Evolutionary conservation across 2,113 vertebrate species (phyloP).

Genomic region (Melanocharis versteri): DNA sequence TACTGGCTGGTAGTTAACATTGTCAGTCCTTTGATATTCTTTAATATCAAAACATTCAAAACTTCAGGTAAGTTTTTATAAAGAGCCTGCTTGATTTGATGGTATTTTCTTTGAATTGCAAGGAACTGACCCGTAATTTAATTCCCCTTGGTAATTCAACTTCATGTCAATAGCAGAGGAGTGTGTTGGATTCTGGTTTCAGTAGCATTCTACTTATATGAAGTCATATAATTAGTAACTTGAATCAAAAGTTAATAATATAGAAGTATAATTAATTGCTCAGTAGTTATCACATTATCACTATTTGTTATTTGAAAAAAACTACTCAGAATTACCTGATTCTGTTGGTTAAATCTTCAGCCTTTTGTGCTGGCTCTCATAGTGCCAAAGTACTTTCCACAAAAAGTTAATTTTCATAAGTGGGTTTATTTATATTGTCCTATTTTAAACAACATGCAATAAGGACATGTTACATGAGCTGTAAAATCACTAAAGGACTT

Average conservation of each 20-base stretch:
- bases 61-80: not conserved
- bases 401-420: not conserved
- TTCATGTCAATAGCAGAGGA: not conserved
- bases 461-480: not conserved
- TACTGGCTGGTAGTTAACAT: not conserved
- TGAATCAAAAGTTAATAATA: not conserved
- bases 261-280: not conserved
- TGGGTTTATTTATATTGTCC: not conserved
- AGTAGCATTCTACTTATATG: not conserved
- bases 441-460: not conserved
- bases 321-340: not conserved
- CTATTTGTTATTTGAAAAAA: not conserved
- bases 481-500: not conserved
- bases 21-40: not conserved
- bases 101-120: not conserved
- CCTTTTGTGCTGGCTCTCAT: not conserved
- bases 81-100: not conserved
- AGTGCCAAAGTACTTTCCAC: not conserved
- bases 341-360: not conserved
- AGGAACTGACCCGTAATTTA: not conserved
- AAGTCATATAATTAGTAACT: not conserved
- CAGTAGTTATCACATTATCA: not conserved
- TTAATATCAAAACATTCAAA: not conserved
- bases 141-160: not conserved
- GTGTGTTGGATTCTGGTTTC: not conserved